Evolutionary conservation across 1,140 invertebrate species (phyloP).

Genomic region (Tigriopus japonicus): DNA sequence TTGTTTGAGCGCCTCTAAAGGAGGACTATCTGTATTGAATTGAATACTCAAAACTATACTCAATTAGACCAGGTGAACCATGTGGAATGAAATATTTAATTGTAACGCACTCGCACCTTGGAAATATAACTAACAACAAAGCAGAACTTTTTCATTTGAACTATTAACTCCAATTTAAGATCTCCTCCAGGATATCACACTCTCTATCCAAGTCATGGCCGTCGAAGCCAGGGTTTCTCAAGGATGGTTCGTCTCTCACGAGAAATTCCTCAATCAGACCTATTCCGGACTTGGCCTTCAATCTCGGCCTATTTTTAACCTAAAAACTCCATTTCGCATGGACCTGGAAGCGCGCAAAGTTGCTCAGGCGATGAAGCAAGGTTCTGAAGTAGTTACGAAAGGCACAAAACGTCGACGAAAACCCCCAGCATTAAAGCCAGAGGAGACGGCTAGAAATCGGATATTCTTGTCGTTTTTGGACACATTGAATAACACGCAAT

Average conservation of each 20-base stretch:
- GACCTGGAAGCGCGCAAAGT: conserved; percentile 1
- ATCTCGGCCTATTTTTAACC: neutral
- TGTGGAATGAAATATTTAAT: too few relatives aligned
- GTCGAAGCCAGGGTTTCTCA: neutral
- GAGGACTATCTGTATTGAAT: too few relatives aligned
- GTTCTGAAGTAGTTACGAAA: neutral
- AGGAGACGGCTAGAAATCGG: neutral
- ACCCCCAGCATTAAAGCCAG: neutral
- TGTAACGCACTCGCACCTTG: too few relatives aligned
- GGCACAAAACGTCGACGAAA: neutral
- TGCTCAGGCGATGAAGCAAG: neutral
- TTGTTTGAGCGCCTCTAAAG: too few relatives aligned
- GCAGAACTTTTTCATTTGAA: too few relatives aligned
- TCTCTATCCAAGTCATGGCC: neutral
- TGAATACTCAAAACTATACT: too few relatives aligned
- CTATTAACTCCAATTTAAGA: too few relatives aligned
- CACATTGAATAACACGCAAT: neutral
- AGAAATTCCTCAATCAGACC: neutral
- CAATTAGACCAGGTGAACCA: too few relatives aligned
- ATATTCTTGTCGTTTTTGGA: neutral
- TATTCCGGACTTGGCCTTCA: neutral
- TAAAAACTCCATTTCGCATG: conserved; percentile 9
- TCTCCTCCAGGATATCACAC: too few relatives aligned
- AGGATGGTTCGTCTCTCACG: neutral
- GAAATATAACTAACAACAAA: too few relatives aligned